Conservation (phyloP, 2,888 invertebrate genomes). For the Cactoblastis cactorum region DNA sequence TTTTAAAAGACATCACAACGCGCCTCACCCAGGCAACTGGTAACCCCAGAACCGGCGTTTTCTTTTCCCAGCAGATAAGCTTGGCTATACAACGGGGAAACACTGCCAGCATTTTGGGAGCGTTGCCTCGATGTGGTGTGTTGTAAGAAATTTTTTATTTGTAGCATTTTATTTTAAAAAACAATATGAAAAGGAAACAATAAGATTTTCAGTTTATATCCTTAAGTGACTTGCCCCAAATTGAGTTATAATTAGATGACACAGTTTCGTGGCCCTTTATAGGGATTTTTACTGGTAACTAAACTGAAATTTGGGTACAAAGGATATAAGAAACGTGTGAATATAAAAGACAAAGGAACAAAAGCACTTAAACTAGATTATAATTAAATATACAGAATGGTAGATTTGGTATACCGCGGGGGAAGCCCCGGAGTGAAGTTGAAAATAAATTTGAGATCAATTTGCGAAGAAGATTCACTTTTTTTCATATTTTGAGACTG, state of each 20-base stretch:
- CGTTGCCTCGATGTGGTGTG: too few species aligned
- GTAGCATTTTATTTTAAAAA: too few species aligned
- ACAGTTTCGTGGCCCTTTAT: constrained; percentile 9
- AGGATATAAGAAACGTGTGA: constrained; percentile 26
- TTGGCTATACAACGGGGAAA: too few species aligned
- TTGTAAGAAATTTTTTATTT: not conserved
- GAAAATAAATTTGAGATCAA: constrained; percentile 61
- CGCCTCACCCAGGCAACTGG: too few species aligned
- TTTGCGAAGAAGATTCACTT: constrained; percentile 52
- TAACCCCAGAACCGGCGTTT: too few species aligned
- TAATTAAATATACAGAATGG: constrained; percentile 59
- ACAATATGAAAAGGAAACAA: not conserved
- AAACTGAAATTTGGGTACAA: constrained; percentile 25
- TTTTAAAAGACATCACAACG: too few species aligned
- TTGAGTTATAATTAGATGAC: constrained; percentile 7
- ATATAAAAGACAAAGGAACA: constrained; percentile 68
- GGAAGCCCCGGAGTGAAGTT: constrained; percentile 44
- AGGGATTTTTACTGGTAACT: constrained; percentile 28
- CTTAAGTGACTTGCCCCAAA: not conserved
- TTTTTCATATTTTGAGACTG: constrained; percentile 5
- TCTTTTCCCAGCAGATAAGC: too few species aligned
- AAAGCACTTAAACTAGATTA: constrained; percentile 52
- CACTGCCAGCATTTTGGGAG: too few species aligned
- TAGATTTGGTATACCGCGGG: constrained; percentile 71
- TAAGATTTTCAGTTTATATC: not conserved